Base-by-base conservation (phyloP, 2,113 vertebrate species). In the Ammodytes dubius region DNA sequence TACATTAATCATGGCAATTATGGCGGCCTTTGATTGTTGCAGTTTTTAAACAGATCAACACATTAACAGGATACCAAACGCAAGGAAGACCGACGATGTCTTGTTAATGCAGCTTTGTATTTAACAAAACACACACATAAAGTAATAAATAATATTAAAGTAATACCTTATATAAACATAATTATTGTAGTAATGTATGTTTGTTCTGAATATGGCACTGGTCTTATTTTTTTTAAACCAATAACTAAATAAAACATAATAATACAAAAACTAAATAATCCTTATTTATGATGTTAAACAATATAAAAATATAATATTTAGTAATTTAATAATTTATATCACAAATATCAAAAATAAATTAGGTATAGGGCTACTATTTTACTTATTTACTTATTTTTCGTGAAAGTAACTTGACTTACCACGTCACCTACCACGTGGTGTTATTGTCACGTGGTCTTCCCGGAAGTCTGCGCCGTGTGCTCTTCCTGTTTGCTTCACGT, bases 391-490 rank as follows among this genome's bases (percentile, higher is more conserved):
- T 46, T 6, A 37, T 3, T 59, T 10, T 17, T 19, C 12, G 56
- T 3, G 7, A 64, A 46, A 40, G 4, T 4, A 2, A 1, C 27
- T 27, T 27, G 4, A 13, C 10, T 0, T 46, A 0, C 0, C 13
- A 15, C 88, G 85, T 89, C 85, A 80, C 17, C 0, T 7, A 64
- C 5, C 84, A 89, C 87, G 85, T 90, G 84, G 13, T 78, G 0
- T 6, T 1, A 0, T 8, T 19, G 5, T 77, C 86, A 90, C 84
- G 77, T 74, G 73, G 42, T 13, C 5, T 88, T 80, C 76, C 72
- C 89, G 93, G 93, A 94, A 90, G 88, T 79, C 0, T 43, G n/a
- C 10, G 1, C 12, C 39, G 35, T 58, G 3, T 1, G 17, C 47
- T 39, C 37, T 27, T 27, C 27, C 27, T 27, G n/a, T 27, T 27